Conservation (phyloP, 2,888 invertebrate genomes). For the Dryobotodes eremita region DNA sequence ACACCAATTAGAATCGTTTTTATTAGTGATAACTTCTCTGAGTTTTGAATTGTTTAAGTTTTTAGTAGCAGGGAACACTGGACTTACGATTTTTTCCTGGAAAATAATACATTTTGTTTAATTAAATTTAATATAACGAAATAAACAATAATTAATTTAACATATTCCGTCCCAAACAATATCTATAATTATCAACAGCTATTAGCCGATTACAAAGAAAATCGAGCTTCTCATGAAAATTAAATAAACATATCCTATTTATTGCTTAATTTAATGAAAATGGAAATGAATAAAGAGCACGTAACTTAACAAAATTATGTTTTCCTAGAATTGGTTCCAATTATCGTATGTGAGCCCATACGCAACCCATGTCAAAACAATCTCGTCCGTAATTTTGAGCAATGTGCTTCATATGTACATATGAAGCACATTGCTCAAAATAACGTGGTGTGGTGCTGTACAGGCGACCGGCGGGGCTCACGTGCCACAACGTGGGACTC, state of each 20-base stretch:
- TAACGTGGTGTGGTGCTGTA: conserved; percentile 61
- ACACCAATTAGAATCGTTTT: neutral
- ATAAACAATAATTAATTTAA: no score
- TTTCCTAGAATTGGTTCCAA: neutral
- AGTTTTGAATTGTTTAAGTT: neutral
- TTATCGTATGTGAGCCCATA: neutral
- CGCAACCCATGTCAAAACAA: conserved; percentile 42
- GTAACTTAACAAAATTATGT: neutral
- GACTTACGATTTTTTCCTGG: neutral
- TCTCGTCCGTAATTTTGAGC: conserved; percentile 65
- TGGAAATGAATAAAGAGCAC: neutral
- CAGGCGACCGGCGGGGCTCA: conserved; percentile 4
- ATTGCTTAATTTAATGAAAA: neutral
- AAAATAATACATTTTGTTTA: neutral
- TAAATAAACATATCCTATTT: neutral
- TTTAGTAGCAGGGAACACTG: neutral
- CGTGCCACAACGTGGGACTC: conserved; percentile 70
- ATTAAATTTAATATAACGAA: neutral
- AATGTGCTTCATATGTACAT: conserved; percentile 37
- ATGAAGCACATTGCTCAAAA: neutral
- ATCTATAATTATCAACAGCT: neutral
- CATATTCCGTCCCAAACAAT: neutral
- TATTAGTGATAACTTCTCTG: neutral
- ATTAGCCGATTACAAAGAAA: neutral
- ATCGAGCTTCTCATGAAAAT: neutral